Evolutionary conservation across 2,113 vertebrate species (phyloP).

Genomic region (Caracal caracal): DNA sequence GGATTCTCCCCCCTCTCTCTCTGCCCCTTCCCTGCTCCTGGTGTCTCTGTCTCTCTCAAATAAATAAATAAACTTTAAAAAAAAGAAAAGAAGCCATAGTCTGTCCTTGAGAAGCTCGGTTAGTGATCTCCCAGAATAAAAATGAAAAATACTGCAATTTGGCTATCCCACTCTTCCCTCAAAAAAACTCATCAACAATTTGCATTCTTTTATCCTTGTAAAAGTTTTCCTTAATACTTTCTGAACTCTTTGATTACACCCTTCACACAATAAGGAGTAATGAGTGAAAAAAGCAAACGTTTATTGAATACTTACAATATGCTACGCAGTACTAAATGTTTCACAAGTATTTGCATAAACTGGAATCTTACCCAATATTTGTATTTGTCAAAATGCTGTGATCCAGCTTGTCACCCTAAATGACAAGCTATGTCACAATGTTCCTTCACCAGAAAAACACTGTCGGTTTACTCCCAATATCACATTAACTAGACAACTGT

Average conservation of each 20-base stretch:
- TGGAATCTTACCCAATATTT: neutral
- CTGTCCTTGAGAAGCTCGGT: neutral
- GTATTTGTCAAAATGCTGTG: neutral
- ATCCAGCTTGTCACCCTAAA: neutral
- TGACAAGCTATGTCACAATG: neutral
- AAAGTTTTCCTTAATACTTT: constrained; percentile 44
- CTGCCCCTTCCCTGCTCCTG: too few relatives aligned
- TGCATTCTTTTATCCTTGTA: constrained; percentile 22
- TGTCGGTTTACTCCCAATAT: neutral
- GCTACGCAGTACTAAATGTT: neutral
- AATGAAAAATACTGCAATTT: constrained; percentile 44
- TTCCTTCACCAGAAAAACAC: constrained; percentile 30
- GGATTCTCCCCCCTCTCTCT: too few relatives aligned
- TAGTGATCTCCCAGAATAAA: neutral
- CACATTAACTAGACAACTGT: neutral
- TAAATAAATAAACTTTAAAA: too few relatives aligned
- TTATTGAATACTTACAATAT: constrained; percentile 17
- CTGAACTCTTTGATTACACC: constrained; percentile 48
- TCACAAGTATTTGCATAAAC: neutral
- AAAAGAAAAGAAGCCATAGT: neutral
- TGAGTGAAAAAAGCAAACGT: neutral
- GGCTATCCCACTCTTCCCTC: neutral
- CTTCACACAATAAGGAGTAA: constrained; percentile 33
- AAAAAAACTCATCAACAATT: neutral
- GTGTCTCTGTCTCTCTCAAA: too few relatives aligned